Percentiles rank a stretch among this genome's conserved stretches.
These are phyloP conservation scores for Apodemia zela DNA, from an alignment of 2,888 invertebrate species.

Conservation along the genomic window DNA sequence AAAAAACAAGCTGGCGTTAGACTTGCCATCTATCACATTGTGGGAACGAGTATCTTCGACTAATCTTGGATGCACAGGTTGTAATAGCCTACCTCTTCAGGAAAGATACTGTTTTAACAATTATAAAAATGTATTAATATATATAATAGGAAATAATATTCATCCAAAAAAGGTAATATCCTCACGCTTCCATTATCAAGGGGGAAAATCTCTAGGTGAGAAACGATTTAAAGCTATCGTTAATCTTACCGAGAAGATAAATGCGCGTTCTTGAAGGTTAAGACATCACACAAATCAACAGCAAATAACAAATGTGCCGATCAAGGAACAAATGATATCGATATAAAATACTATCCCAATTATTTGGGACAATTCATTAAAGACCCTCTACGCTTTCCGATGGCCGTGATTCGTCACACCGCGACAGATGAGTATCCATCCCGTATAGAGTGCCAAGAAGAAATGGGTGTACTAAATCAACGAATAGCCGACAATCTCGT, in stretches of 20 bases:
- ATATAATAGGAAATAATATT: background rate
- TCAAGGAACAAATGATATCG: constrained; percentile 70
- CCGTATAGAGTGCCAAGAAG: constrained; percentile 74
- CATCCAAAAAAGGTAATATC: background rate
- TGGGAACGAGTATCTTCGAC: too few relatives aligned
- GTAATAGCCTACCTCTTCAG: too few relatives aligned
- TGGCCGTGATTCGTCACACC: constrained; percentile 71
- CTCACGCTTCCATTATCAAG: constrained; percentile 28
- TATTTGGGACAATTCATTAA: constrained; percentile 80
- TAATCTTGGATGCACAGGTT: too few relatives aligned
- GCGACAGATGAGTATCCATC: constrained; percentile 72
- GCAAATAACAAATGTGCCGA: constrained; percentile 69
- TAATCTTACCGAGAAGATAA: constrained; percentile 40
- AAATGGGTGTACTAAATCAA: constrained; percentile 76
- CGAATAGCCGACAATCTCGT: constrained; percentile 72
- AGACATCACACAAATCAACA: constrained; percentile 73
- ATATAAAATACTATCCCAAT: constrained; percentile 79
- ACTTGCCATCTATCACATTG: too few relatives aligned
- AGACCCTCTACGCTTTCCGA: constrained; percentile 65
- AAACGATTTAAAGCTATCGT: constrained; percentile 35
- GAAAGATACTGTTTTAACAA: too few relatives aligned
- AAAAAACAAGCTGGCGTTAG: too few relatives aligned
- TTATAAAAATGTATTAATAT: too few relatives aligned
- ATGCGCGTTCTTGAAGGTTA: constrained; percentile 48
- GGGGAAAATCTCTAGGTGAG: constrained; percentile 34